Conservation (phyloP, 2,888 invertebrate genomes). For the Metallyticus violacea region DNA sequence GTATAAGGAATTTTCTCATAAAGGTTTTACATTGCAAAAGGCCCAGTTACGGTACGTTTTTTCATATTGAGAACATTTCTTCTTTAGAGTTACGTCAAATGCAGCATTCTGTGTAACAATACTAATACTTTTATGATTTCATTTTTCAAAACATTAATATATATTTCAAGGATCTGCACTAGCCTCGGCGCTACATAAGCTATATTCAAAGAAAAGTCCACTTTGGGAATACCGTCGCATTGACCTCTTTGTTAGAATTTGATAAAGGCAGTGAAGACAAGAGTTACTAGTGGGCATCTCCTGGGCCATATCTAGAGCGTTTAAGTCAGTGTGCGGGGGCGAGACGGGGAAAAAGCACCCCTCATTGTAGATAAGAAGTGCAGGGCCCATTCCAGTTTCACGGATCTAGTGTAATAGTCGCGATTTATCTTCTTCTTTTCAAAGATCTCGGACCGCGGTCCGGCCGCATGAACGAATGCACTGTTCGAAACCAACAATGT, state of each 20-base stretch:
- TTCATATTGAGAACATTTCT: too few species aligned
- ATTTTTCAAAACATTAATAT: too few species aligned
- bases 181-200: too few species aligned
- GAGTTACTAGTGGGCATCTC: background rate
- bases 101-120: too few species aligned
- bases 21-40: too few species aligned
- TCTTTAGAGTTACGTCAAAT: too few species aligned
- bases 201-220: too few species aligned
- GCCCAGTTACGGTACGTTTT: too few species aligned
- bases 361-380: background rate
- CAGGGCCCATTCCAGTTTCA: background rate
- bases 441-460: background rate
- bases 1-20: too few species aligned
- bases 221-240: background rate
- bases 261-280: background rate
- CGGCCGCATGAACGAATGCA: background rate
- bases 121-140: too few species aligned
- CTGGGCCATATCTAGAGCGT: background rate
- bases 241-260: background rate
- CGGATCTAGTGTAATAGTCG: background rate
- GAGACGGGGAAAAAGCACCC: background rate
- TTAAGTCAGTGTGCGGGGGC: too few species aligned
- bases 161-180: too few species aligned
- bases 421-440: background rate
- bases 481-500: background rate